Evolutionary conservation across 2,113 vertebrate species (phyloP), one percentile per base, ranked within the genome.

Genomic region (Lepisosteus osseus): DNA sequence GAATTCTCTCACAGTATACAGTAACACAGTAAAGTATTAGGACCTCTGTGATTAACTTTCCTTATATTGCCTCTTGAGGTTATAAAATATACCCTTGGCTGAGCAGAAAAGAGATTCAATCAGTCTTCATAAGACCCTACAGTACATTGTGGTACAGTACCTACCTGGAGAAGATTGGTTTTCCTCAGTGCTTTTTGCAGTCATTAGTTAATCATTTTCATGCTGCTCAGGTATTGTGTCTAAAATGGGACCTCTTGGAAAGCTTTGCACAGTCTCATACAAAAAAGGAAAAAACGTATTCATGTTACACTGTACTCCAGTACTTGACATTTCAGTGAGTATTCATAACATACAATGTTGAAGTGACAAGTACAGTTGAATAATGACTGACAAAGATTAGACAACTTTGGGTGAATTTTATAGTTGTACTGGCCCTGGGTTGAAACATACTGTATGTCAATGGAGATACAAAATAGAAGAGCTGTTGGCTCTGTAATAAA

Each of bases 31-130:
- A 9, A 9, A 6, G 47, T 1, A 9, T 9, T 9, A 51, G 47
- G 47, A 6, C 47, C 47, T 51, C 47, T 5, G 47, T 51, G 47
- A 51, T 51, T 51, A 51, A 51, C 47, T 51, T 51, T 9, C 47
- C 47, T 6, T 51, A 66, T 47, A n/a, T n/a, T 42, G 42, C 42
- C 45, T 13, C 64, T 66, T 6, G 65, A 71, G 80, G 77, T 63
- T 73, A 78, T 77, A 64, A 82, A 79, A 73, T 69, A 76, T 15
- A 29, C 57, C 72, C 56, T 43, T 71, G 62, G 70, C 59, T 68
- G 74, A 72, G 40, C 70, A 47, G 29, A 42, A 73, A 5, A 15
- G 45, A 59, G 42, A 43, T 15, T 76, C 68, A 51, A 51, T 51
- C 47, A 51, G 64, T 41, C 45, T 47, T 66, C 15, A 66, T 66